phyloP scores from a whole-genome alignment of 2,113 vertebrate genomes.

The Centrocercus urophasianus region DNA sequence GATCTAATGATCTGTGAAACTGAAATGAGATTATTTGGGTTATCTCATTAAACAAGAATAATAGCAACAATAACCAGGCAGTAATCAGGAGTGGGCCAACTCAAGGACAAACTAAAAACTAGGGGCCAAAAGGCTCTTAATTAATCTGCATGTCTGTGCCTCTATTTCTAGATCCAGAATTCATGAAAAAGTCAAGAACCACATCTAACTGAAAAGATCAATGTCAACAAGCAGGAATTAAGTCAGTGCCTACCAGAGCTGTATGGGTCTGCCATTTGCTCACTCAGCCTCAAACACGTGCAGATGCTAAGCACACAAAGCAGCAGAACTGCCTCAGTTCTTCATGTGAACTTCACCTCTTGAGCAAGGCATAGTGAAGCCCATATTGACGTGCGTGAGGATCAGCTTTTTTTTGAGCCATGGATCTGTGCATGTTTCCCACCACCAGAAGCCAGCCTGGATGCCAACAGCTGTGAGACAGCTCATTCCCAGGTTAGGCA shows the following conservation, averaged over 20 bases:
- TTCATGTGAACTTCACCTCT: fast-evolving
- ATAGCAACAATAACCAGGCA: conserved; percentile 34
- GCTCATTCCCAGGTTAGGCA: neutral
- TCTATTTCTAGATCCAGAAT: neutral
- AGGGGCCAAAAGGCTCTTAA: conserved; percentile 8
- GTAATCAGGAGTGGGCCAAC: conserved; percentile 51
- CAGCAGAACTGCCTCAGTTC: neutral
- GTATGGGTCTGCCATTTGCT: neutral
- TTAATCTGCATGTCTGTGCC: neutral
- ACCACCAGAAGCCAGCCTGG: neutral
- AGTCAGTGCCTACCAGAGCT: neutral
- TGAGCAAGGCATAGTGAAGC: neutral
- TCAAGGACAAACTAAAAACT: conserved; percentile 65
- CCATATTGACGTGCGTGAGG: fast-evolving
- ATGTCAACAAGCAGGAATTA: neutral
- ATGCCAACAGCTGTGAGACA: neutral
- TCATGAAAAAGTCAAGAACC: neutral
- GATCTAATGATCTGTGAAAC: conserved; percentile 70
- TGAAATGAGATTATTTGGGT: conserved; percentile 73
- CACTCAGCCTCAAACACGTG: neutral
- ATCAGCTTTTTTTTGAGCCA: neutral
- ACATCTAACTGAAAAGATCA: neutral
- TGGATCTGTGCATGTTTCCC: neutral
- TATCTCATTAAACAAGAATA: conserved; percentile 76
- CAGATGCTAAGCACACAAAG: neutral